These are phyloP conservation scores for Heliconius congener DNA, from an alignment of 1,140 invertebrate species.

Conservation along the genomic window DNA sequence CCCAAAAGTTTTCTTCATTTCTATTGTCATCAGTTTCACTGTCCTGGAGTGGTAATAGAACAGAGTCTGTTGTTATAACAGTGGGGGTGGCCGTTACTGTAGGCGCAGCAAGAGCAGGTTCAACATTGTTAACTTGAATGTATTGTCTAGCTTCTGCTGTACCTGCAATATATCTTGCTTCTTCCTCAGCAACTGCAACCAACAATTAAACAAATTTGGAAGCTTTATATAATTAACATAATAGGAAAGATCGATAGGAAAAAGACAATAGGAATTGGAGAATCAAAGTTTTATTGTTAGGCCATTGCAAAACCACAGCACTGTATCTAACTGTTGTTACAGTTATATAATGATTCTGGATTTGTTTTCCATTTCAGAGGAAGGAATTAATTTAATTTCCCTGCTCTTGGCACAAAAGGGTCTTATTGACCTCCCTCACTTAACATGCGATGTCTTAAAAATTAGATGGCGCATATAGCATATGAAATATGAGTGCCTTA, in stretches of 20 bases:
- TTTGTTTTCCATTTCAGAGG: too few species aligned
- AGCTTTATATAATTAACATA: too few species aligned
- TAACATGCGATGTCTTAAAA: not conserved
- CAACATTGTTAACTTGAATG: constrained; percentile 54
- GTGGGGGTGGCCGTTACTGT: constrained; percentile 25
- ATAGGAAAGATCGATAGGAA: too few species aligned
- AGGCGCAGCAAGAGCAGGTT: not conserved
- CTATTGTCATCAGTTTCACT: constrained; percentile 24
- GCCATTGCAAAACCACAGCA: too few species aligned
- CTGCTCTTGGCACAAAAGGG: too few species aligned
- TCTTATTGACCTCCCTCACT: too few species aligned
- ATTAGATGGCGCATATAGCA: not conserved
- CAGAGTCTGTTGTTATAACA: constrained; percentile 40
- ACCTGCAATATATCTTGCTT: constrained; percentile 61
- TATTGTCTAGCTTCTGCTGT: constrained; percentile 60
- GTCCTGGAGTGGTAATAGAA: not conserved
- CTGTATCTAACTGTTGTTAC: too few species aligned
- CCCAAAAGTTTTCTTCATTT: constrained; percentile 65
- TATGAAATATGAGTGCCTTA: too few species aligned
- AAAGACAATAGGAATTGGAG: too few species aligned
- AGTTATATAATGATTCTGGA: too few species aligned
- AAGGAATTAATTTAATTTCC: too few species aligned
- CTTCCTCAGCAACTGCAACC: constrained; percentile 55
- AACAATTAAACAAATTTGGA: not conserved
- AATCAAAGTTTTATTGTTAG: too few species aligned